Evolutionary conservation across 1,140 invertebrate species (phyloP), one percentile per base, ranked within the genome.

Genomic region (Hestina assimilis): DNA sequence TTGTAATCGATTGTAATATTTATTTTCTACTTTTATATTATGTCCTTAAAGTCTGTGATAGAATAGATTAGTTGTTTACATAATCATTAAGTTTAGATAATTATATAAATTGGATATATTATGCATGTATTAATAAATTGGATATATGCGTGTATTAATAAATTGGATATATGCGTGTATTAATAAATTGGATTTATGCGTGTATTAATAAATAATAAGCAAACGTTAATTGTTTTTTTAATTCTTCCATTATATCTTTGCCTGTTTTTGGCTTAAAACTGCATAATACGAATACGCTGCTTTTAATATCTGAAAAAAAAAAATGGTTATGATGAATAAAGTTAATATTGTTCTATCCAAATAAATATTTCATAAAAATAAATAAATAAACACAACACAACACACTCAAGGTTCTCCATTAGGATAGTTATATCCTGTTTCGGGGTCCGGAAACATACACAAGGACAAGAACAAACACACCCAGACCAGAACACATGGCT

Each of bases 251-350:
- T 12, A 28, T 31, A 15, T 9, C 7, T 71, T 68, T 26, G 54
- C 46, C 59, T 84, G 73, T 51, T 67, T 75, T 52, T 85, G 79
- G 53, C 82, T 85, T 15, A 87, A 57, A 0, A 87, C 81, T 4
- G 82, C 81, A 20, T 87, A 87, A 45, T 87, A 87, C 3, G 82
- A 87, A 57, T 87, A 85, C 2, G 82, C 84, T 4, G 82, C 84
- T 72, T 87, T 87, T 69, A 87, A 72, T 12, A 87, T 86, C 84
- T 87, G 81, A 31, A 83, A 84, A 35, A 15, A n/a, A 35, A 15
- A 8, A 4, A 4, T 12, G 1, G 9, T 6, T 0, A 4, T 4
- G n/a, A n/a, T n/a, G n/a, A n/a, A n/a, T n/a, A n/a, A n/a, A n/a
- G n/a, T n/a, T n/a, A n/a, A n/a, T n/a, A n/a, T n/a, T n/a, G n/a